Percentiles rank a stretch among this genome's conserved stretches.
Conservation (phyloP, 2,797 vertebrate species). For the Clarias pachynema region DNA sequence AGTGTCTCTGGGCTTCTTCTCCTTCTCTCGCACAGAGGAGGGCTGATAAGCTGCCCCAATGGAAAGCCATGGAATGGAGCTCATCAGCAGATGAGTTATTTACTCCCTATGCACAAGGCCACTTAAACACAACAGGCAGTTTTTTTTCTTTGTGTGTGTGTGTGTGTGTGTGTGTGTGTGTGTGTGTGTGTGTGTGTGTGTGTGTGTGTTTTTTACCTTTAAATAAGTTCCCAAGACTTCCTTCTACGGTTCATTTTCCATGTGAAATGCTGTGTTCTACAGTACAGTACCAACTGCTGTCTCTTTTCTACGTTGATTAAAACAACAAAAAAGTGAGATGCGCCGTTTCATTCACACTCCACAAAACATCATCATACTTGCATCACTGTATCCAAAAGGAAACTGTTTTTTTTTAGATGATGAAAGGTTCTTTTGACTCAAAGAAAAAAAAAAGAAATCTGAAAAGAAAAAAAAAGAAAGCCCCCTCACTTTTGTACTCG, state of each 20-base stretch:
- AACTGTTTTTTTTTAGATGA: conserved; percentile 62
- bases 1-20: conserved; percentile 52
- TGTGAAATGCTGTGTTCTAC: conserved; percentile 31
- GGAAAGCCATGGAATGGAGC: conserved; percentile 54
- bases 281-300: conserved; percentile 35
- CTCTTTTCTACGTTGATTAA: conserved; percentile 51
- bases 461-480: conserved; percentile 53
- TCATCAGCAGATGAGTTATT: conserved; percentile 58
- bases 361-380: conserved; percentile 69
- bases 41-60: conserved; percentile 59
- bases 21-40: conserved; percentile 55
- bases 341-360: conserved; percentile 62
- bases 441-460: conserved; percentile 58
- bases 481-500: conserved; percentile 66
- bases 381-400: conserved; percentile 70
- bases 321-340: conserved; percentile 53
- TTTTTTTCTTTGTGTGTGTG: background rate
- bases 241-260: conserved; percentile 15
- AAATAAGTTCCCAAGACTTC: conserved; percentile 38
- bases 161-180: too few relatives aligned
- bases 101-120: conserved; percentile 48
- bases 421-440: conserved; percentile 71
- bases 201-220: conserved; percentile 10
- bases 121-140: conserved; percentile 50
- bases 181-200: too few relatives aligned